Evolutionary conservation across 2,797 vertebrate species (phyloP).

Genomic region (Acridotheres tristis): DNA sequence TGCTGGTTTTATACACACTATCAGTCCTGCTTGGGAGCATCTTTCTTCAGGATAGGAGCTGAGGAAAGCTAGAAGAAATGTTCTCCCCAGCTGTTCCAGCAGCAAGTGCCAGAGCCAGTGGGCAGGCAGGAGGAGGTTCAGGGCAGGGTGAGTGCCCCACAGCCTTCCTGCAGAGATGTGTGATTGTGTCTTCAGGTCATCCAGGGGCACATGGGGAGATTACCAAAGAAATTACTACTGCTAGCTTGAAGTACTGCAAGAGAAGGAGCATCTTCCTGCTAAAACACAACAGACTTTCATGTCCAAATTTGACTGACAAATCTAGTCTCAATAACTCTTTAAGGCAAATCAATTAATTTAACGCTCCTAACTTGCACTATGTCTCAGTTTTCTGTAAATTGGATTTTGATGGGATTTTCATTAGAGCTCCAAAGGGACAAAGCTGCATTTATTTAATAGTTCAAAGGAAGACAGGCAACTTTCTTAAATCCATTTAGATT

Average conservation of each 20-base stretch:
- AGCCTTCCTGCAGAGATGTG: background rate
- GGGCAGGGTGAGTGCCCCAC: background rate
- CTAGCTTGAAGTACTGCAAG: background rate
- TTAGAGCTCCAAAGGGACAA: background rate
- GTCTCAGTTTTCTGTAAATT: conserved; percentile 3
- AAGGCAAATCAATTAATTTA: conserved; percentile 7
- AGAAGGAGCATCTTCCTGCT: background rate
- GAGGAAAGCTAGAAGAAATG: background rate
- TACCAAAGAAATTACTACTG: background rate
- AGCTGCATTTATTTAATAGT: background rate
- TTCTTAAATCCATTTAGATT: background rate
- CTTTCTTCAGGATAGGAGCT: background rate
- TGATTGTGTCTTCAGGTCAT: background rate
- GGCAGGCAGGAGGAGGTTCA: background rate
- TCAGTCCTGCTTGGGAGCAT: background rate
- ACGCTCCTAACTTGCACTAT: background rate
- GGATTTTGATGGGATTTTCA: conserved; percentile 34
- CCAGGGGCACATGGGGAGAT: background rate
- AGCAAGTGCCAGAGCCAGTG: background rate
- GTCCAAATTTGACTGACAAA: background rate
- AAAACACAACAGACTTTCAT: background rate
- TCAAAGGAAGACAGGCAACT: background rate
- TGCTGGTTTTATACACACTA: background rate
- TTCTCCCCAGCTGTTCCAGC: background rate
- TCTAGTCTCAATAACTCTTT: background rate